A percentile compares a stretch with the other conserved stretches of the same genome.
These are phyloP conservation scores for Myrmecophaga tridactyla DNA, from an alignment of 2,113 vertebrate genomes.

Conservation along the genomic window DNA sequence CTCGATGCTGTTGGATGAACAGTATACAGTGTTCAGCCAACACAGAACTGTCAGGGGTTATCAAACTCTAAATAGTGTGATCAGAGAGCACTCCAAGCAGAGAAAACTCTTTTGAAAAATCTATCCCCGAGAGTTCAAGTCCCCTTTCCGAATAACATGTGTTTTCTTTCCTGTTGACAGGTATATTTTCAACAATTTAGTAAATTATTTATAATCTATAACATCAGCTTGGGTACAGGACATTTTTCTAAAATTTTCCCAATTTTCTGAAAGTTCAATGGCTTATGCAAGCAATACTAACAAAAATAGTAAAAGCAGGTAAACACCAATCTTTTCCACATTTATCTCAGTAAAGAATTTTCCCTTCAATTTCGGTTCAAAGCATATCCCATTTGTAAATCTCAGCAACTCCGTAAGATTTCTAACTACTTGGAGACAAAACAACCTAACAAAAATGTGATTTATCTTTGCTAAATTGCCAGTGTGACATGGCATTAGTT, in stretches of 20 bases:
- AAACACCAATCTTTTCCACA: slow-evolving; percentile 28
- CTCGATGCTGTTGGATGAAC: background rate
- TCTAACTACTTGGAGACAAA: slow-evolving; percentile 39
- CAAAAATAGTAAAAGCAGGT: slow-evolving; percentile 20
- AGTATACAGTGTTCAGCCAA: background rate
- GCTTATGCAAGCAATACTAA: slow-evolving; percentile 31
- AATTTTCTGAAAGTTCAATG: slow-evolving; percentile 41
- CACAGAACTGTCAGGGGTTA: background rate
- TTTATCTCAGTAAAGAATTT: slow-evolving; percentile 62
- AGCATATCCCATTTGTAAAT: slow-evolving; percentile 46
- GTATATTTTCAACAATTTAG: background rate
- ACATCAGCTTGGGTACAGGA: background rate
- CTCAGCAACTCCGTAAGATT: slow-evolving; percentile 5
- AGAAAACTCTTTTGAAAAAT: background rate
- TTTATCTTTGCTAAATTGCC: slow-evolving; percentile 63
- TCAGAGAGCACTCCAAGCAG: background rate
- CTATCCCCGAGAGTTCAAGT: background rate
- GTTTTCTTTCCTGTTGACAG: background rate
- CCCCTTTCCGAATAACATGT: background rate
- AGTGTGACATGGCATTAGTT: slow-evolving; percentile 57
- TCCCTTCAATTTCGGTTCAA: slow-evolving; percentile 38
- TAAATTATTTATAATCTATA: background rate
- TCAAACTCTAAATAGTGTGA: background rate
- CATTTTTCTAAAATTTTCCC: slow-evolving; percentile 20
- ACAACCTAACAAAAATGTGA: slow-evolving; percentile 62